phyloP scores from a whole-genome alignment of 2,113 vertebrate species.

The Myanophis thanlyinensis region DNA sequence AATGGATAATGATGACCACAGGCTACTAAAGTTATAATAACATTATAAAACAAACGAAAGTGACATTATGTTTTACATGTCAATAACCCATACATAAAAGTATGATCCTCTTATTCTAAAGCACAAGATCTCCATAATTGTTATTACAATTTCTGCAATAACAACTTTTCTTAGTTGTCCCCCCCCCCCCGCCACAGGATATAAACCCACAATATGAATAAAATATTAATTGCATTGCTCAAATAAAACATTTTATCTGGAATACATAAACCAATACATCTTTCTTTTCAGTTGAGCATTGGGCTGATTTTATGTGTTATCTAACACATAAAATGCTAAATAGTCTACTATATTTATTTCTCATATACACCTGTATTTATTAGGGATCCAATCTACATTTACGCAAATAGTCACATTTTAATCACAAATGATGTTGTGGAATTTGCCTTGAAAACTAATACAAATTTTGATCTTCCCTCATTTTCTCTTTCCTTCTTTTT shows the following conservation, averaged over 20 bases:
- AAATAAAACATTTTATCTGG: neutral
- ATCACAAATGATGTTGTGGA: neutral
- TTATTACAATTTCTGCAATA: neutral
- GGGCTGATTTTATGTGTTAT: neutral
- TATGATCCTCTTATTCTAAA: neutral
- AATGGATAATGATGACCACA: neutral
- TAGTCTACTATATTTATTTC: neutral
- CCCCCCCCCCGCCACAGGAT: neutral
- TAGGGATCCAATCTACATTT: neutral
- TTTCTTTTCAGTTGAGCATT: neutral
- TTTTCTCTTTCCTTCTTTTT: neutral
- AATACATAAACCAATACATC: neutral
- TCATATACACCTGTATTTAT: neutral
- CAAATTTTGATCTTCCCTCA: neutral
- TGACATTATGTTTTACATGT: neutral
- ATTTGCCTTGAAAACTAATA: neutral
- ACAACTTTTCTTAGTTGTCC: neutral
- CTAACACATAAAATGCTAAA: neutral
- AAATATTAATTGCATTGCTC: neutral
- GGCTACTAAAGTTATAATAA: neutral
- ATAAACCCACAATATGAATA: neutral
- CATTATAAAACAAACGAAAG: neutral
- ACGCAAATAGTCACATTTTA: neutral
- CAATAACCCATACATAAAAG: neutral
- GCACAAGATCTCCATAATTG: neutral